Evolutionary conservation across 2,113 vertebrate genomes (phyloP).

Genomic region (Colius striatus): DNA sequence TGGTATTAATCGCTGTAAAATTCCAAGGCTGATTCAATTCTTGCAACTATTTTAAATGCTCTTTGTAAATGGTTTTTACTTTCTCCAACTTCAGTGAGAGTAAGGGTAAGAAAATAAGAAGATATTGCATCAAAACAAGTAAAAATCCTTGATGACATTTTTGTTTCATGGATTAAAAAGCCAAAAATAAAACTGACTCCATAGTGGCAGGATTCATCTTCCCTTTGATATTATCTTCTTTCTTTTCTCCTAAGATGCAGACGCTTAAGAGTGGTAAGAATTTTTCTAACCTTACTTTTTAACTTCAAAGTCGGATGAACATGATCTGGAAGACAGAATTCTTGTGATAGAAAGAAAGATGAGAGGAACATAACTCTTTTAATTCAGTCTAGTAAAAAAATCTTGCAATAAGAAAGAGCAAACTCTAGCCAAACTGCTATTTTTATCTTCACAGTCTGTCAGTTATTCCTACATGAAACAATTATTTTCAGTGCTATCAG

Average conservation of each 20-base stretch:
- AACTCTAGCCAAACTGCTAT: neutral
- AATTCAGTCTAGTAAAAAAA: conserved; percentile 13
- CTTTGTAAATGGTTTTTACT: neutral
- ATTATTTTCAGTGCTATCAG: neutral
- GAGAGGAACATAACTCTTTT: conserved; percentile 5
- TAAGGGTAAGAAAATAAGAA: neutral
- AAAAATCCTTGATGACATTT: neutral
- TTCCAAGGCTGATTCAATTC: neutral
- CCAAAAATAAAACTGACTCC: neutral
- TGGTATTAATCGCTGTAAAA: neutral
- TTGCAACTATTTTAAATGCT: neutral
- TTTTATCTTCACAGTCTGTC: conserved; percentile 14
- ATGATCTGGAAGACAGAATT: neutral
- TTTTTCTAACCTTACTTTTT: neutral
- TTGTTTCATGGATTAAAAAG: neutral
- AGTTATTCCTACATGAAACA: neutral
- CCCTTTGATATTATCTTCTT: neutral
- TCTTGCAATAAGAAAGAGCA: neutral
- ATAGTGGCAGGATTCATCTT: neutral
- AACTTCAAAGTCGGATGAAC: conserved; percentile 1
- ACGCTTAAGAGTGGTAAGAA: neutral
- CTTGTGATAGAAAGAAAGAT: neutral
- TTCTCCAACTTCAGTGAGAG: neutral
- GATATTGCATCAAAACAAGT: neutral
- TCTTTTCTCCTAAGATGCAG: neutral